phyloP scores from a whole-genome alignment of 2,888 invertebrate species.

The Thymelicus lineola region DNA sequence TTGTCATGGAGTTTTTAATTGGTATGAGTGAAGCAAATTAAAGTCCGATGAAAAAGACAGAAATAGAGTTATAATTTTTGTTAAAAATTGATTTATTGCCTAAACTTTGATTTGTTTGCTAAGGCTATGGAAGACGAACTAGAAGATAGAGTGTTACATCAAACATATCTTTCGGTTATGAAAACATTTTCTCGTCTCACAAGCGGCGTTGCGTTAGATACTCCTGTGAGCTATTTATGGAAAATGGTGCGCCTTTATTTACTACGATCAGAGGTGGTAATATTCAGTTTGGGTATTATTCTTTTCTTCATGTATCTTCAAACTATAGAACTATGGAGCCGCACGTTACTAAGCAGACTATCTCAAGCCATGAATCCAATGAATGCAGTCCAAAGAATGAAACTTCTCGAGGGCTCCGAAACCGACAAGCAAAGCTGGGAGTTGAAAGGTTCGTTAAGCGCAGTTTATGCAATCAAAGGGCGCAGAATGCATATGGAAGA shows the following conservation, averaged over 20 bases:
- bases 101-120: constrained; percentile 40
- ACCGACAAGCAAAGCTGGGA: constrained; percentile 90
- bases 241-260: constrained; percentile 91
- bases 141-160: constrained; percentile 94
- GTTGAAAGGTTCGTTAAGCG: constrained; percentile 89
- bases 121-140: constrained; percentile 95
- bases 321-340: constrained; percentile 93
- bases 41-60: neutral
- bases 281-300: constrained; percentile 89
- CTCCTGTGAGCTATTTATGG: constrained; percentile 91
- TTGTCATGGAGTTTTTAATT: no score
- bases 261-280: constrained; percentile 91
- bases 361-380: constrained; percentile 88
- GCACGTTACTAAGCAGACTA: constrained; percentile 88
- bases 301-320: constrained; percentile 92
- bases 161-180: constrained; percentile 94
- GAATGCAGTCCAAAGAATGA: constrained; percentile 86
- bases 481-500: constrained; percentile 97
- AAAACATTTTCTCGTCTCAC: constrained; percentile 93
- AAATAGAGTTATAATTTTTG: constrained; percentile 25
- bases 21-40: neutral
- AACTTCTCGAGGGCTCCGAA: constrained; percentile 82
- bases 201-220: constrained; percentile 91
- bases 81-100: constrained; percentile 38
- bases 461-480: constrained; percentile 96